phyloP scores from a whole-genome alignment of 2,888 invertebrate species.

The Coelopa pilipes region DNA sequence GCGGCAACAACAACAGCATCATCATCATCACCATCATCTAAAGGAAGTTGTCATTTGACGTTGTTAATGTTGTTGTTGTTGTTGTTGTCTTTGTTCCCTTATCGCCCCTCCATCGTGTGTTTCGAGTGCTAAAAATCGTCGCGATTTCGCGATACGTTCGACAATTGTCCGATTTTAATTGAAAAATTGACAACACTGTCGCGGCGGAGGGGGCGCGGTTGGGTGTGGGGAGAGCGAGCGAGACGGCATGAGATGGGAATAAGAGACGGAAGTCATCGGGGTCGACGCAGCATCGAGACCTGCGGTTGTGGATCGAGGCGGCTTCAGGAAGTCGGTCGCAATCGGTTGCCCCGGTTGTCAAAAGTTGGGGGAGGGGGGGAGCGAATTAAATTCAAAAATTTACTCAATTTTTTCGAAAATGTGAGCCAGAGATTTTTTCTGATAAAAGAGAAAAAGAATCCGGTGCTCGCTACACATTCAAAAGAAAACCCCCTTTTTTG shows the following conservation, averaged over 20 bases:
- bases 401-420: too few species aligned
- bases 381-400: too few species aligned
- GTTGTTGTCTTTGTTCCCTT: constrained; percentile 1
- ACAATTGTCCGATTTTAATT: constrained; percentile 32
- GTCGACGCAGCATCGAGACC: too few species aligned
- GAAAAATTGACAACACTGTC: constrained; percentile 21
- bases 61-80: constrained; percentile 12
- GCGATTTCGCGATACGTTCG: constrained; percentile 26
- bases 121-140: constrained; percentile 16
- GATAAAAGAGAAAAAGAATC: too few species aligned
- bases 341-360: too few species aligned
- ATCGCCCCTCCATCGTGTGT: background rate
- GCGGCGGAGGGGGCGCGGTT: background rate
- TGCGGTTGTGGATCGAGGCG: too few species aligned
- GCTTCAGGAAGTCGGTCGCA: too few species aligned
- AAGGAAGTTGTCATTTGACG: constrained; percentile 12
- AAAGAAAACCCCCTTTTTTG: too few species aligned
- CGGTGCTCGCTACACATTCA: too few species aligned
- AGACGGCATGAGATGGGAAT: background rate
- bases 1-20: constrained; percentile 15
- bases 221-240: background rate
- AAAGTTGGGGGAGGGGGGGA: too few species aligned
- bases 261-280: too few species aligned
- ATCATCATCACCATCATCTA: background rate
- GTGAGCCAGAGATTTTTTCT: too few species aligned